Conservation (phyloP, 1,140 invertebrate species). For the Cylas formicarius region DNA sequence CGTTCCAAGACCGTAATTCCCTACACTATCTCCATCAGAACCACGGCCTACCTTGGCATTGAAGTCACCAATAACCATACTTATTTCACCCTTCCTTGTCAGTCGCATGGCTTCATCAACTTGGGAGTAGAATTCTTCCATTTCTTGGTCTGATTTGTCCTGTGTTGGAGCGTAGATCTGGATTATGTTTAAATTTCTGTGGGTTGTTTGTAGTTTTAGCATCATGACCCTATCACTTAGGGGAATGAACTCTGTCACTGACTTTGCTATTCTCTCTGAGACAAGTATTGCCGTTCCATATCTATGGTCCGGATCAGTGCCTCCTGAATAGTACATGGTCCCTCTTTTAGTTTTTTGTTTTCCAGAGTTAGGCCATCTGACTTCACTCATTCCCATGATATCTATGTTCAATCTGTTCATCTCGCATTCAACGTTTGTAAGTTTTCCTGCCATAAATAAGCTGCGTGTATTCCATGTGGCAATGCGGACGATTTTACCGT, state of each 20-base stretch:
- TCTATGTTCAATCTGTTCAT: slow-evolving; percentile 11
- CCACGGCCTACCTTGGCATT: slow-evolving; percentile 6
- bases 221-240: no score
- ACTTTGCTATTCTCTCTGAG: no score
- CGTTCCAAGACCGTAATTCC: slow-evolving; percentile 7
- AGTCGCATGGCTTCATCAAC: slow-evolving; percentile 6
- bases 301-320: background rate
- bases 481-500: no score
- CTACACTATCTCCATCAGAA: slow-evolving; percentile 4
- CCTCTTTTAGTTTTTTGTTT: background rate
- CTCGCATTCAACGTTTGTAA: slow-evolving; percentile 10
- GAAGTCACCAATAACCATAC: slow-evolving; percentile 11
- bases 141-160: slow-evolving; percentile 7
- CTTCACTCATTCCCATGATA: slow-evolving; percentile 8
- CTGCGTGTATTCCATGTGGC: no score
- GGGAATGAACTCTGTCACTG: no score
- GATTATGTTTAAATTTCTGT: slow-evolving; percentile 6
- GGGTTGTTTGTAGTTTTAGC: slow-evolving; percentile 10
- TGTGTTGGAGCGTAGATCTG: no score
- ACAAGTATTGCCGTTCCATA: no score
- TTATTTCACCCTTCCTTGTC: slow-evolving; percentile 13
- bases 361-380: slow-evolving; percentile 2
- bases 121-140: slow-evolving; percentile 10
- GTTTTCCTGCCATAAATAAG: slow-evolving; percentile 3
- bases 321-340: slow-evolving; percentile 4